Evolutionary conservation across 2,113 vertebrate species (phyloP).

Genomic region (Blennius ocellaris): DNA sequence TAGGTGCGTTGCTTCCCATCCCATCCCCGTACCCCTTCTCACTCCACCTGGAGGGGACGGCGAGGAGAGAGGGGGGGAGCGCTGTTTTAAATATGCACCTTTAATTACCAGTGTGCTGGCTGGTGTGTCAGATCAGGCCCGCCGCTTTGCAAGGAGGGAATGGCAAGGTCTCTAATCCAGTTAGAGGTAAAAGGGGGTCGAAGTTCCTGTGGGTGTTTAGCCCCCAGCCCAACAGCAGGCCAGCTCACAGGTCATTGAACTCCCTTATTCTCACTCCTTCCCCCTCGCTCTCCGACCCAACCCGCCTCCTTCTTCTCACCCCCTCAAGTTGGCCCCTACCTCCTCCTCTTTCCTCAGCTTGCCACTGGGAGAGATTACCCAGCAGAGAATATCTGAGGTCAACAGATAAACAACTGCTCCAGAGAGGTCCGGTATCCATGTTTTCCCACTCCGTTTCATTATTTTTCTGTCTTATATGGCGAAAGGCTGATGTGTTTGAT

Average conservation of each 20-base stretch:
- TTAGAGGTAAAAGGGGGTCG: slow-evolving; percentile 40
- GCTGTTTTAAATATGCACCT: slow-evolving; percentile 51
- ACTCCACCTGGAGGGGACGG: slow-evolving; percentile 42
- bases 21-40: not conserved
- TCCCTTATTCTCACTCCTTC: slow-evolving; percentile 13
- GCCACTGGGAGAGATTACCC: slow-evolving; percentile 52
- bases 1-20: not conserved
- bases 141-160: slow-evolving; percentile 40
- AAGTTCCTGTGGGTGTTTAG: slow-evolving; percentile 33
- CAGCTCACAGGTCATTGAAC: slow-evolving; percentile 74
- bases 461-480: slow-evolving; percentile 31
- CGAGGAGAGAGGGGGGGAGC: slow-evolving; percentile 13
- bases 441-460: slow-evolving; percentile 12
- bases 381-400: slow-evolving; percentile 56
- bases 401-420: slow-evolving; percentile 64
- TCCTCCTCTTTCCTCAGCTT: slow-evolving; percentile 20
- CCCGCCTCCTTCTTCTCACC: slow-evolving; percentile 17
- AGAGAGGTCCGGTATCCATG: slow-evolving; percentile 14
- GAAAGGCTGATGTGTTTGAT: slow-evolving; percentile 50
- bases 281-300: no score
- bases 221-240: slow-evolving; percentile 71
- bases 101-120: slow-evolving; percentile 19
- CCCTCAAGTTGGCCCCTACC: not conserved
- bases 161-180: slow-evolving; percentile 63
- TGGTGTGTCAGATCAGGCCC: slow-evolving; percentile 19